A percentile compares a stretch with the other conserved stretches of the same genome.
Conservation (phyloP, 23 tunicate genomes). For the Diplosoma virens region DNA sequence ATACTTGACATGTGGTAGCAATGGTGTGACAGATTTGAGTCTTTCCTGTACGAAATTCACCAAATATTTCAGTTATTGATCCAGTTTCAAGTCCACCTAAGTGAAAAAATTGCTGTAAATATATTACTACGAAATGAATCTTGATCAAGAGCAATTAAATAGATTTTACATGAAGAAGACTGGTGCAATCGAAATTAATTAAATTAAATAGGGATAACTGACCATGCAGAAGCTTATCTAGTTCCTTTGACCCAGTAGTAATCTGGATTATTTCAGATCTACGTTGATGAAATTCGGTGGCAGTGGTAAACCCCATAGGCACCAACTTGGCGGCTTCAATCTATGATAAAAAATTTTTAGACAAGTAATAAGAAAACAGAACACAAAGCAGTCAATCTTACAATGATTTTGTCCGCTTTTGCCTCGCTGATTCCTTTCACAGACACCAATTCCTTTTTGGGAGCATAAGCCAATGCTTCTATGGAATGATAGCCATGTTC, state of each 20-base stretch:
- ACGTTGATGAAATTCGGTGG: slow-evolving; percentile 94
- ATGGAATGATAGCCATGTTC: slow-evolving; percentile 96
- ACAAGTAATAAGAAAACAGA: neutral
- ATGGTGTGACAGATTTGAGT: slow-evolving; percentile 97
- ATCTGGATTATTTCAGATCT: slow-evolving; percentile 93
- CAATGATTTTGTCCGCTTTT: slow-evolving; percentile 89
- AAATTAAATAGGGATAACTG: no score
- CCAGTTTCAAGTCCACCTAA: slow-evolving; percentile 96
- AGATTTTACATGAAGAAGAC: no score
- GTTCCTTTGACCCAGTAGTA: slow-evolving; percentile 88
- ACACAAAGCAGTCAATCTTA: neutral
- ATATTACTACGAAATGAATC: neutral
- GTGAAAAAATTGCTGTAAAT: neutral
- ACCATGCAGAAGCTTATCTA: slow-evolving; percentile 89
- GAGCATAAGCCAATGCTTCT: slow-evolving; percentile 90
- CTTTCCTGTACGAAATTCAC: slow-evolving; percentile 97
- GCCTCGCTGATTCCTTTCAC: slow-evolving; percentile 97
- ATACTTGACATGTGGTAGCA: slow-evolving; percentile 92
- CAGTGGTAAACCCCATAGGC: slow-evolving; percentile 99
- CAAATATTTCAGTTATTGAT: slow-evolving; percentile 94
- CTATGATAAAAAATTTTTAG: slow-evolving; percentile 1
- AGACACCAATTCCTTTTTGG: slow-evolving; percentile 80
- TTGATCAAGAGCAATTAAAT: no score
- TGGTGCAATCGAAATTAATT: no score
- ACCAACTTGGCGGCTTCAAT: slow-evolving; percentile 95